Evolutionary conservation across 1,140 invertebrate species (phyloP).

Genomic region (Zophobas atratus): DNA sequence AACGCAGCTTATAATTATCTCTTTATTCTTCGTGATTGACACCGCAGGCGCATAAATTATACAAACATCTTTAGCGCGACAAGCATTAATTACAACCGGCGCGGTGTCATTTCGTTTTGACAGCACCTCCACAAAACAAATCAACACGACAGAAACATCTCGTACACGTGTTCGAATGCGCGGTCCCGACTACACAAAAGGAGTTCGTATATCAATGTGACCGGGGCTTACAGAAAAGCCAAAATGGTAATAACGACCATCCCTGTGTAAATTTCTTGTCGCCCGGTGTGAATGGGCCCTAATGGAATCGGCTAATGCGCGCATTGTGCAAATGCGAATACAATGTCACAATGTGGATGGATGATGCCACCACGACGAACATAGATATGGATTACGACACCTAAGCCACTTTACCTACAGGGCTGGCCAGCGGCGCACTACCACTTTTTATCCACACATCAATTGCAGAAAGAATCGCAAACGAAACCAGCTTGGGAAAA

Average conservation of each 20-base stretch:
- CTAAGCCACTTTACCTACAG: constrained; percentile 33
- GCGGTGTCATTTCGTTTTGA: constrained; percentile 6
- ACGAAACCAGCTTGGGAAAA: too few species aligned
- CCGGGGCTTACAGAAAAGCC: constrained; percentile 25
- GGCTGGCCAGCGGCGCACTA: constrained; percentile 1
- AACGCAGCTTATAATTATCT: constrained; percentile 11
- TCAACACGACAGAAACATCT: constrained; percentile 27
- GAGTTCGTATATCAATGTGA: constrained; percentile 15
- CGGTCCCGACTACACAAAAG: constrained; percentile 23
- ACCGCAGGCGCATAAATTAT: constrained; percentile 12
- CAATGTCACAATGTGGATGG: constrained; percentile 31
- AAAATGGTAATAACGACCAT: constrained; percentile 34
- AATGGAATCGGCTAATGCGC: constrained; percentile 38
- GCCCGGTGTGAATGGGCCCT: constrained; percentile 17
- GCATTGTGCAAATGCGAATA: constrained; percentile 40
- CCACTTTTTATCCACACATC: not conserved
- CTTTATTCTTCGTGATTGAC: constrained; percentile 17
- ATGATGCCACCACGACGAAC: constrained; percentile 24
- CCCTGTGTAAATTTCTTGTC: constrained; percentile 30
- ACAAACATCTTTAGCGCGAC: constrained; percentile 4
- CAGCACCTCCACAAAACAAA: constrained; percentile 8
- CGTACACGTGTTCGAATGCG: constrained; percentile 35
- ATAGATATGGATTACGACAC: constrained; percentile 30
- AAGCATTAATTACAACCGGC: constrained; percentile 3
- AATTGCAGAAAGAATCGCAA: too few species aligned